A percentile compares a stretch with the other conserved stretches of the same genome.
phyloP scores from a whole-genome alignment of 2,113 vertebrate species.

The Xyrauchen texanus region DNA sequence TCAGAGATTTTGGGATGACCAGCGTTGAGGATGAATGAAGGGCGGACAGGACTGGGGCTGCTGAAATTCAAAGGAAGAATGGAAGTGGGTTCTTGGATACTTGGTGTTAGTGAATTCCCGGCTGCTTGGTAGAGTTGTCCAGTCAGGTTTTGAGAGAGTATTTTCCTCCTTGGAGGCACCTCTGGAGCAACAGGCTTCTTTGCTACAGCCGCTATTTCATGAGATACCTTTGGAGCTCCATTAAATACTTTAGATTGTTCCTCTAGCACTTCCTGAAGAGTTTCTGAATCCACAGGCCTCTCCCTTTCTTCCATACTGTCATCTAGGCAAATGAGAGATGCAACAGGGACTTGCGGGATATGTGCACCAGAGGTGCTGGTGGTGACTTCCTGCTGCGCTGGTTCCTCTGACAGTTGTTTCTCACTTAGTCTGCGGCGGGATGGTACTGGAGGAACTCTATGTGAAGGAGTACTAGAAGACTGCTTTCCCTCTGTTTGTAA shows the following conservation, averaged over 20 bases:
- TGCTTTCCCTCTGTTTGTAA: constrained; percentile 31
- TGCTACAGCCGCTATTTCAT: not conserved
- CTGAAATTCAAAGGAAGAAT: constrained; percentile 7
- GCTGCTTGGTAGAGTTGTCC: not conserved
- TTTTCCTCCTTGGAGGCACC: constrained; percentile 81
- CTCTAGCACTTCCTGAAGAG: constrained; percentile 31
- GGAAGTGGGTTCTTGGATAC: not conserved
- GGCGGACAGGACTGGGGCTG: not conserved
- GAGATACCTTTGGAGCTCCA: constrained; percentile 16
- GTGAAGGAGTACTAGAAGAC: constrained; percentile 27
- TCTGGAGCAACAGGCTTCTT: constrained; percentile 70
- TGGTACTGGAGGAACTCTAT: constrained; percentile 50
- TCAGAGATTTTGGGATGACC: constrained; percentile 61
- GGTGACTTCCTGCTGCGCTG: constrained; percentile 1
- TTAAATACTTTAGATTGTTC: constrained; percentile 20
- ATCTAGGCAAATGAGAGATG: constrained; percentile 53
- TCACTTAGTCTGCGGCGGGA: constrained; percentile 49
- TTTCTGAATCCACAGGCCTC: not conserved
- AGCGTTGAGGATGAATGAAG: constrained; percentile 47
- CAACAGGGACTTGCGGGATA: constrained; percentile 8
- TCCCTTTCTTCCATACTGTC: constrained; percentile 32
- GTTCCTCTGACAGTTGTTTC: constrained; percentile 36
- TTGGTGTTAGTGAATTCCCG: not conserved
- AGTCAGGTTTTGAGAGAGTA: constrained; percentile 45
- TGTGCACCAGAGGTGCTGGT: constrained; percentile 28